Conservation (phyloP, 1,140 invertebrate species). For the Trissolcus basalis region DNA sequence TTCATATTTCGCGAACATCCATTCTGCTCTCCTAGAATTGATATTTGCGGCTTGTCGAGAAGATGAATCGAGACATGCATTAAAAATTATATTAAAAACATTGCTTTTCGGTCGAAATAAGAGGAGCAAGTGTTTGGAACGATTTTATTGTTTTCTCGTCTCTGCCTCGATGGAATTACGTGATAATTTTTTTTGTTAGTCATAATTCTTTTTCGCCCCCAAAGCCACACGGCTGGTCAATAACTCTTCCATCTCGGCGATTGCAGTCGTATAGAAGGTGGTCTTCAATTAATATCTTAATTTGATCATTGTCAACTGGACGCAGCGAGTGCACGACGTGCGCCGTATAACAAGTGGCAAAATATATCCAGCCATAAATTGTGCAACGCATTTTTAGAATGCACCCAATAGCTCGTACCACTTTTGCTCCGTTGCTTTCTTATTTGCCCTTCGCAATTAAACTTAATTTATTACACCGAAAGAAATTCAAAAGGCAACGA, state of each 20-base stretch:
- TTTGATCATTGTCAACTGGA: conserved; percentile 37
- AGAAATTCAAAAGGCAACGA: conserved; percentile 16
- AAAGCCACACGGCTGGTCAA: conserved; percentile 12
- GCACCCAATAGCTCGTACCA: conserved; percentile 12
- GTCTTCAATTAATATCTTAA: conserved; percentile 44
- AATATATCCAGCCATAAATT: conserved; percentile 38
- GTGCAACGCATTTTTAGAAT: conserved; percentile 36
- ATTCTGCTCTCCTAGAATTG: conserved; percentile 12
- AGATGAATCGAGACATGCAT: conserved; percentile 3
- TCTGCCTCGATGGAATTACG: too few relatives aligned
- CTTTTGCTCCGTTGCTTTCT: conserved; percentile 15
- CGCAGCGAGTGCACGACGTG: conserved; percentile 18
- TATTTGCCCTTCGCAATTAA: conserved; percentile 18
- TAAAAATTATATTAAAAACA: not conserved
- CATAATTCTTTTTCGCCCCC: not conserved
- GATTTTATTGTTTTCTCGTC: too few relatives aligned
- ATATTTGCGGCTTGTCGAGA: conserved; percentile 16
- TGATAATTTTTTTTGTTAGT: not conserved
- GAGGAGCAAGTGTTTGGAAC: too few relatives aligned
- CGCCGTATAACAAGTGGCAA: conserved; percentile 21
- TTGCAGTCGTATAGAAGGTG: conserved; percentile 20
- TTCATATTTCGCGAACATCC: conserved; percentile 15
- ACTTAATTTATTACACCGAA: conserved; percentile 23
- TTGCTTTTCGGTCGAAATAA: too few relatives aligned
- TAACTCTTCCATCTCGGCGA: conserved; percentile 21